These are phyloP conservation scores for Plagodis dolabraria DNA, from an alignment of 2,888 invertebrate genomes.

Conservation along the genomic window DNA sequence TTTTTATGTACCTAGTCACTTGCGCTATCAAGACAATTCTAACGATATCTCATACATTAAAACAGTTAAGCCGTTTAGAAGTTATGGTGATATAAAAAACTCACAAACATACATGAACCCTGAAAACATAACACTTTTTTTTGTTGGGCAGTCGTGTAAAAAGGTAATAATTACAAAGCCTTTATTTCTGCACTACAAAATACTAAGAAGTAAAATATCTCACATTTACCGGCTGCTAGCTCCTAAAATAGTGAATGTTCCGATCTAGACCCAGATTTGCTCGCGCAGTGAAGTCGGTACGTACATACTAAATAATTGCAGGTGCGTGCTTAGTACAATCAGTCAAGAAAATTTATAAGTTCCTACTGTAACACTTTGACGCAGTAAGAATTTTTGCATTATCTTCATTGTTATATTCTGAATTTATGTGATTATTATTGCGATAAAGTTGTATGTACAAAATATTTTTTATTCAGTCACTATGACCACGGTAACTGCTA, in stretches of 20 bases:
- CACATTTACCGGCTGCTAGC: constrained; percentile 2
- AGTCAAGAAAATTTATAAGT: neutral
- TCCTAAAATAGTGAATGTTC: constrained; percentile 26
- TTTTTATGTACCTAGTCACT: too few species aligned
- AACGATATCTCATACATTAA: too few species aligned
- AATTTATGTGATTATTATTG: neutral
- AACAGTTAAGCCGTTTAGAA: too few species aligned
- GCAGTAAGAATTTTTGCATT: neutral
- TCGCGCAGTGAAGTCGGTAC: constrained; percentile 11
- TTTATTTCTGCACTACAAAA: neutral
- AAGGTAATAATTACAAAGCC: too few species aligned
- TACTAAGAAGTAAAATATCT: neutral
- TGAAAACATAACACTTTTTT: too few species aligned
- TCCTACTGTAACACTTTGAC: neutral
- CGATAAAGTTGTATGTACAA: neutral
- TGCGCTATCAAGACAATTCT: too few species aligned
- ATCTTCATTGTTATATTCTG: neutral
- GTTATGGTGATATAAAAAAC: too few species aligned
- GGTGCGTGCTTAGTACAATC: constrained; percentile 1
- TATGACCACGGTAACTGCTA: neutral
- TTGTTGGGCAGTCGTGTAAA: too few species aligned
- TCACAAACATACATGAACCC: too few species aligned
- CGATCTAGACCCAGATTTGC: constrained; percentile 26
- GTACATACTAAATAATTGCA: constrained; percentile 11
- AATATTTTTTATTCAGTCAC: too few species aligned